These are phyloP conservation scores for Sporophila hypoxantha DNA, from an alignment of 2,113 vertebrate genomes.

Conservation along the genomic window DNA sequence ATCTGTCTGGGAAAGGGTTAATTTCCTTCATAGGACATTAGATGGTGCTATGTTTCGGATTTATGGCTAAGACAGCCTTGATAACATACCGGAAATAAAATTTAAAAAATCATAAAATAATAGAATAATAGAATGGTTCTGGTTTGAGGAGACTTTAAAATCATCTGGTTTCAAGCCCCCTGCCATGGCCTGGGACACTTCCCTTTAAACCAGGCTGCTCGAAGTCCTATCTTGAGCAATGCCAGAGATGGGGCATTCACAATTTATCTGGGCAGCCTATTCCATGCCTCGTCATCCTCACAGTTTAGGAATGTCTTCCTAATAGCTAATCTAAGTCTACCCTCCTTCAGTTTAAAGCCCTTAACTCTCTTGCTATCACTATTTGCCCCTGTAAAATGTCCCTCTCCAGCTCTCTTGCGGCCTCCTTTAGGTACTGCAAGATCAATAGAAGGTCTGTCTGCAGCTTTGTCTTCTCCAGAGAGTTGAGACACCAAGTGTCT, in stretches of 20 bases:
- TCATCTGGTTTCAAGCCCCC: fast-evolving
- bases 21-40: background rate
- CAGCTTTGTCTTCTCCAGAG: background rate
- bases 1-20: background rate
- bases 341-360: background rate
- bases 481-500: background rate
- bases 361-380: background rate
- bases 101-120: background rate
- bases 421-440: background rate
- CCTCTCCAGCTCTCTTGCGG: background rate
- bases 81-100: background rate
- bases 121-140: background rate
- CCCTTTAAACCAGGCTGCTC: background rate
- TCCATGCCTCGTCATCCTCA: background rate
- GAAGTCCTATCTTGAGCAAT: background rate
- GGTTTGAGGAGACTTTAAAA: background rate
- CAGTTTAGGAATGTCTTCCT: background rate
- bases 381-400: background rate
- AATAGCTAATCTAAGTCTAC: background rate
- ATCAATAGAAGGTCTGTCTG: background rate
- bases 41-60: background rate
- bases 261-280: background rate
- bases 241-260: no score
- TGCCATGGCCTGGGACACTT: background rate
- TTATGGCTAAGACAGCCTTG: background rate